These are phyloP conservation scores for Cephalopachus bancanus DNA, from an alignment of 2,797 vertebrate species.

Conservation along the genomic window DNA sequence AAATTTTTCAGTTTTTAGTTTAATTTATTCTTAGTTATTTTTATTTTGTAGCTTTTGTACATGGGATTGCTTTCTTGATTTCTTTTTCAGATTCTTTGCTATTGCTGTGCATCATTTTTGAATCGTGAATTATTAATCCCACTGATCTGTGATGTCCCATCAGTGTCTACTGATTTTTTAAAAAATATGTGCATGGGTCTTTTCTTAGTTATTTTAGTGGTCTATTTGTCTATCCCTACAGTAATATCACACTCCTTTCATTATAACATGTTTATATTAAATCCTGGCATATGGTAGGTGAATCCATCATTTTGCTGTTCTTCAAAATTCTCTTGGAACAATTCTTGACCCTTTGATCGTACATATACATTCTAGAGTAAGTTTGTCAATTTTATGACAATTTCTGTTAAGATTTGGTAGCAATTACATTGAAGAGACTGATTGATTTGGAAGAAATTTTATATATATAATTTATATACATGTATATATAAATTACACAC, in stretches of 20 bases:
- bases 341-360: constrained; percentile 7
- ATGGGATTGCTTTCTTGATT: background rate
- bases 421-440: background rate
- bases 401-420: background rate
- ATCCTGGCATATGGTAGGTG: background rate
- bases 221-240: background rate
- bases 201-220: background rate
- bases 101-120: background rate
- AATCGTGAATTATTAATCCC: background rate
- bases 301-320: background rate
- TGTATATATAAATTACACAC: too few species aligned
- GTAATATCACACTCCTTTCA: background rate
- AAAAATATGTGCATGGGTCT: background rate
- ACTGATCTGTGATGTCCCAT: background rate
- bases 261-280: background rate
- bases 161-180: background rate
- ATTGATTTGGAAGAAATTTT: background rate
- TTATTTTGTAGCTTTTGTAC: background rate
- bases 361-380: background rate
- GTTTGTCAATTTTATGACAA: constrained; percentile 20
- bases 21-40: background rate
- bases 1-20: background rate
- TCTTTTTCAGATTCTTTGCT: background rate
- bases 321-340: background rate
- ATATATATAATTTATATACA: background rate